Conservation (phyloP, 2,888 invertebrate genomes). For the Matsumyia berberina region DNA sequence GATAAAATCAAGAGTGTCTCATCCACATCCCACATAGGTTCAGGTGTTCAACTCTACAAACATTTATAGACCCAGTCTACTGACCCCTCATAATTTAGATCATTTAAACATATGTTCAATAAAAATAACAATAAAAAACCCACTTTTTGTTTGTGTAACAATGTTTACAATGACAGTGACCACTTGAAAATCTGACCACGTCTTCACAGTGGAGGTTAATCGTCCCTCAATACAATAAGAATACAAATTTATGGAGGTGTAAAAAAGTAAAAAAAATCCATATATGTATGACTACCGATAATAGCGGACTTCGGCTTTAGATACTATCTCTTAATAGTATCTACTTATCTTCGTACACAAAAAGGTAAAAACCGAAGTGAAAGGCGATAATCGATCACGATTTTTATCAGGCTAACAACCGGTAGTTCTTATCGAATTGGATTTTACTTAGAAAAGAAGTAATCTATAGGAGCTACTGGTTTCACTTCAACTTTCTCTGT, state of each 20-base stretch:
- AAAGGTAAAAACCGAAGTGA: background rate
- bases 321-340: background rate
- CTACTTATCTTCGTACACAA: background rate
- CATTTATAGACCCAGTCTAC: background rate
- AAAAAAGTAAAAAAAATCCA: constrained; percentile 2
- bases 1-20: too few species aligned
- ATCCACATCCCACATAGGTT: too few species aligned
- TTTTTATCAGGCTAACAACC: constrained; percentile 1
- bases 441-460: background rate
- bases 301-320: background rate
- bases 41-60: background rate
- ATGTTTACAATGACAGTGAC: constrained; percentile 31
- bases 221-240: background rate
- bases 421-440: constrained; percentile 1
- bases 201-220: constrained; percentile 1
- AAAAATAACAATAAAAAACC: background rate
- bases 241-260: background rate
- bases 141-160: constrained; percentile 12
- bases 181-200: constrained; percentile 32
- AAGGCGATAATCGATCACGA: background rate
- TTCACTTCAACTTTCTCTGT: too few species aligned
- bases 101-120: background rate
- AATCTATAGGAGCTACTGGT: background rate
- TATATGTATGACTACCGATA: background rate
- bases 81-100: constrained; percentile 29